Conservation (phyloP, 2,113 vertebrate species). For the Rhea americana region DNA sequence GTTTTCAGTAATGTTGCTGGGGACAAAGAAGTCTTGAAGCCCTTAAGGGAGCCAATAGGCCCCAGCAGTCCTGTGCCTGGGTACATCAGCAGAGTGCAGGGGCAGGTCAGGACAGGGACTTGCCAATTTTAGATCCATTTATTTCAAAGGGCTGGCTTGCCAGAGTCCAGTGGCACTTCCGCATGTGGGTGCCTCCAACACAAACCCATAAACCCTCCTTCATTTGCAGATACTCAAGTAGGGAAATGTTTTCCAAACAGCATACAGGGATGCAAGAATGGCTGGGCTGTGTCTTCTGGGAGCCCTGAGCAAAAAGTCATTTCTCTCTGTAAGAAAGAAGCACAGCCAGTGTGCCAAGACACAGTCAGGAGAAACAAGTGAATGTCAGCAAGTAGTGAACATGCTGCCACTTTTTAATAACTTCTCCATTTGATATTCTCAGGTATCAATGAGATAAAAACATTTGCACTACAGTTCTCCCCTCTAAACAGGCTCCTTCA, state of each 20-base stretch:
- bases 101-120: too few relatives aligned
- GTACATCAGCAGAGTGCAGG: too few relatives aligned
- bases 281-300: not conserved
- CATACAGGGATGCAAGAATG: fast-evolving
- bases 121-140: too few relatives aligned
- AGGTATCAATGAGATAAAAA: not conserved
- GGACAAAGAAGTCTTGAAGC: too few relatives aligned
- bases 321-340: not conserved
- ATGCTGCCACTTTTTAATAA: not conserved
- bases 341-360: not conserved
- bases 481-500: not conserved
- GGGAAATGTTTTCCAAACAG: too few relatives aligned
- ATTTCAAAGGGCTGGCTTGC: not conserved
- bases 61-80: too few relatives aligned
- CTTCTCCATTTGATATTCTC: not conserved
- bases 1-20: too few relatives aligned
- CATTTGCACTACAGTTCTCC: not conserved
- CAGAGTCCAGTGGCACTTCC: too few relatives aligned
- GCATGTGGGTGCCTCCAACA: too few relatives aligned
- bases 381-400: not conserved
- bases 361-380: not conserved
- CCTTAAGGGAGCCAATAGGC: too few relatives aligned
- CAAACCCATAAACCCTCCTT: too few relatives aligned
- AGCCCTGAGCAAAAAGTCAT: not conserved
- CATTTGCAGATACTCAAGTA: too few relatives aligned